Evolutionary conservation across 2,888 invertebrate genomes (phyloP), one percentile per base, ranked within the genome.

Genomic region (Megalurothrips usitatus): DNA sequence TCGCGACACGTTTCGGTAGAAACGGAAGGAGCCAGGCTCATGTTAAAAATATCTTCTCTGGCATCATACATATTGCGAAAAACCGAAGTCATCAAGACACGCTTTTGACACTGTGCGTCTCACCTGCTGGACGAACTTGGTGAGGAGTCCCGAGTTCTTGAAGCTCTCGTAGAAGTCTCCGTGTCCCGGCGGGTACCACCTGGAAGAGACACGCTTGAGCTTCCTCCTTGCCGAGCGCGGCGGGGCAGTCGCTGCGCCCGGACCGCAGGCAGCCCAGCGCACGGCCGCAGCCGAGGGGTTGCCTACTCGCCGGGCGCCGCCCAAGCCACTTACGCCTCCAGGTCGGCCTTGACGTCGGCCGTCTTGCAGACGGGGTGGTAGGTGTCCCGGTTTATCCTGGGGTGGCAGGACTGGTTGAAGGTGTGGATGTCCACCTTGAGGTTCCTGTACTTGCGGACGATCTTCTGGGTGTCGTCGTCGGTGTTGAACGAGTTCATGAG

Each of bases 401-500:
- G 99, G 87, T 96, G 98, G 88, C 97, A 96, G 85, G 97, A 97
- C 89, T 99, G 99, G 88, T 97, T 97, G 90, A 99, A 99, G 0
- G 98, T 97, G 88, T 94, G 93, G 83, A 99, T 98, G 87, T 96
- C 93, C 82, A 99, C 93, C 87, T 75, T 23, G 84, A 96, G 92
- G 17, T 96, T 96, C 86, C 93, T 92, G 89, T 99, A 99, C 88
- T 99, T 99, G 84, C 96, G 91, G 84, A 99, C 93, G 81, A 96
- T 94, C 88, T 97, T 97, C 87, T 96, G 94, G 0, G 99, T 99
- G 87, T 99, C 99, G 84, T 96, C 97, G 86, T 99, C 97, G 0
- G 99, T 99, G 89, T 99, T 99, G 90, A 99, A 99, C 0, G 99
- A 99, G 89, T 99, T 98, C 99, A 99, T 99, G 83, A 99, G 90